Evolutionary conservation across 2,888 invertebrate genomes (phyloP), one percentile per base, ranked within the genome.

Genomic region (Nysson spinosus): DNA sequence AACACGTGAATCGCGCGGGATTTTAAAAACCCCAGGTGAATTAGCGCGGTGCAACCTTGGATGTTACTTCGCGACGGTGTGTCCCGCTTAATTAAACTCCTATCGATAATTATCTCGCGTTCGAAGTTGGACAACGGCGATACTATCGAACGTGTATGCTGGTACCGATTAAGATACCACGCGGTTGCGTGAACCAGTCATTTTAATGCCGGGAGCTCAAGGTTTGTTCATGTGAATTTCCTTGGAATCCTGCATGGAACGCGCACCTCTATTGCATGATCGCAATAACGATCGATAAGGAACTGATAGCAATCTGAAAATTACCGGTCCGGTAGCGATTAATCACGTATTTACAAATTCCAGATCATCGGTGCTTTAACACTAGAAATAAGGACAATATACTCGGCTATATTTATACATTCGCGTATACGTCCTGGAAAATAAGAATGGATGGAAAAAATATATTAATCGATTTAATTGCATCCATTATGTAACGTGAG

Each of bases 101-200:
- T 46, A 49, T 42, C 55, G 58, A 62, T 66, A 70, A 63, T 70
- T 54, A 40, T 44, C 54, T 46, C 49, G 50, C 57, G 30, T 35
- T n/a, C 26, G 40, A 40, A 17, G 30, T 17, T 46, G 47, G 34
- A 42, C 39, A 22, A 50, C 32, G n/a, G 7, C 40, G 61, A 32
- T 32, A 54, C 43, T 24, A 51, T 63, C 43, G 55, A 54, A 34
- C 26, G 14, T 24, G 28, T 50, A 65, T 69, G 71, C 62, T 62
- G 60, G 54, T 44, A 51, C 50, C 42, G 62, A 70, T 66, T 70
- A 70, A 66, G 63, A 67, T 70, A 63, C 50, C 46, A 43, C 42
- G 39, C 32, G 26, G 24, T 63, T 61, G 40, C 43, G 49, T 28
- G 62, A 69, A 58, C 44, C 24, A 16, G 40, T 19, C 34, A 9